Conservation (phyloP, 2,888 invertebrate species). For the Hirtodrosophila trivittata region DNA sequence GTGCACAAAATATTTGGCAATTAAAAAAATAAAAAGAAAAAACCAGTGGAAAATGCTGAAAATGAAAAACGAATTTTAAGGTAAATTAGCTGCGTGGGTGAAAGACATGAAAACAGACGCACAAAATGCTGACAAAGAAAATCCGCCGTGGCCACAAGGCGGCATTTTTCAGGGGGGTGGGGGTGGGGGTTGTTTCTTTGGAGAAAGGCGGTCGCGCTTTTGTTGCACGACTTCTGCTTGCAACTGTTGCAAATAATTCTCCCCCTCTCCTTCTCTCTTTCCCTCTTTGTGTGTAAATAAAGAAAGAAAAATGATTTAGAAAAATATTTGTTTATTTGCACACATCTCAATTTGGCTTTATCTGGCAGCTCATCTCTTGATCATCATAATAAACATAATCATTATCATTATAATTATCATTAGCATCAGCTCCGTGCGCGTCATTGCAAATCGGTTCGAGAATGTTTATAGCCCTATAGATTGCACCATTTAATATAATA, state of each 20-base stretch:
- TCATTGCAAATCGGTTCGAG: constrained; percentile 24
- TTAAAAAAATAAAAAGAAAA: constrained; percentile 51
- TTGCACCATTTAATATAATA: background rate
- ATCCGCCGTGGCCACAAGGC: background rate
- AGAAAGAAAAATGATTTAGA: too few relatives aligned
- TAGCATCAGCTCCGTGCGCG: constrained; percentile 27
- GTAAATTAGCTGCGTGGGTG: constrained; percentile 74
- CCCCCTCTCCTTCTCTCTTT: background rate
- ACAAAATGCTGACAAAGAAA: constrained; percentile 5
- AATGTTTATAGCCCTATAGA: constrained; percentile 1
- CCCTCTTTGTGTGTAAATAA: too few relatives aligned
- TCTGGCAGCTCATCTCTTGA: constrained; percentile 14
- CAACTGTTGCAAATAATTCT: constrained; percentile 30
- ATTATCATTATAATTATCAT: constrained; percentile 24
- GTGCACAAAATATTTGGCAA: constrained; percentile 68
- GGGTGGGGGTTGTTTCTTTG: background rate
- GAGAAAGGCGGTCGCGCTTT: too few relatives aligned
- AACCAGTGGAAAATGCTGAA: constrained; percentile 22
- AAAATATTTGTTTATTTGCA: constrained; percentile 35
- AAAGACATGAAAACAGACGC: constrained; percentile 39
- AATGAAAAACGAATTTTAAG: constrained; percentile 56
- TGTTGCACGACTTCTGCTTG: too few relatives aligned
- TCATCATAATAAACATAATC: constrained; percentile 2
- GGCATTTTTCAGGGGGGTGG: too few relatives aligned
- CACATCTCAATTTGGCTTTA: background rate